Percentiles rank a stretch among this genome's conserved stretches.
phyloP scores from a whole-genome alignment of 2,888 invertebrate genomes.

The Rugalucina vietnamica region DNA sequence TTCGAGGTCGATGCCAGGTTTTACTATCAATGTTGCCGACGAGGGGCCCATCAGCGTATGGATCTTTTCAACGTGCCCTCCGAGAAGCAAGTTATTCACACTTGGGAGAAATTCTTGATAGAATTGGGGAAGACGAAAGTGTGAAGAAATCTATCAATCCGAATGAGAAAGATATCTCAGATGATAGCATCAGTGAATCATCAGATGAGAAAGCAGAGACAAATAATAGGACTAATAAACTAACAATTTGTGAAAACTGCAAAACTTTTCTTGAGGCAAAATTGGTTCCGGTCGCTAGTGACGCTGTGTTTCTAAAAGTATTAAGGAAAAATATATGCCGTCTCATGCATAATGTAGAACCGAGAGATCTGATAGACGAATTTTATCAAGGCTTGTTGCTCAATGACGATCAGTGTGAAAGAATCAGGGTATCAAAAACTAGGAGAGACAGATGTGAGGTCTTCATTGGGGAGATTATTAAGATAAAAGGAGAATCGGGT shows the following conservation, averaged over 20 bases:
- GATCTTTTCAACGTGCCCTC: conserved; percentile 58
- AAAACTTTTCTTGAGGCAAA: not conserved
- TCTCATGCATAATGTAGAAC: conserved; percentile 61
- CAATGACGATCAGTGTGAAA: conserved; percentile 53
- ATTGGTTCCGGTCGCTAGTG: not conserved
- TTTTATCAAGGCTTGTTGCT: conserved; percentile 58
- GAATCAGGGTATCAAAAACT: conserved; percentile 32
- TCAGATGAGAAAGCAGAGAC: not conserved
- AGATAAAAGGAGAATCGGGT: not conserved
- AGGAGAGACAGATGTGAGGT: conserved; percentile 56
- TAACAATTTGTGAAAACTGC: not conserved
- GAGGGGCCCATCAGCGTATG: conserved; percentile 60
- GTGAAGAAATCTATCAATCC: not conserved
- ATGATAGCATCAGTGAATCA: not conserved
- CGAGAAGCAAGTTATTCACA: conserved; percentile 27
- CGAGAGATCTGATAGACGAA: conserved; percentile 56
- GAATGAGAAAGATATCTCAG: no score
- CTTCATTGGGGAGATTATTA: conserved; percentile 33
- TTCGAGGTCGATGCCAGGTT: conserved; percentile 56
- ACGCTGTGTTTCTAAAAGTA: conserved; percentile 3
- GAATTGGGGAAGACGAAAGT: not conserved
- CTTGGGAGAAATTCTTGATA: conserved; percentile 28
- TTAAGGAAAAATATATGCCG: conserved; percentile 47
- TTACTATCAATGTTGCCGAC: conserved; percentile 56
- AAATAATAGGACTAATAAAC: not conserved